Base-by-base conservation (phyloP, 2,113 vertebrate species). In the Astatoreochromis straeleni region DNA sequence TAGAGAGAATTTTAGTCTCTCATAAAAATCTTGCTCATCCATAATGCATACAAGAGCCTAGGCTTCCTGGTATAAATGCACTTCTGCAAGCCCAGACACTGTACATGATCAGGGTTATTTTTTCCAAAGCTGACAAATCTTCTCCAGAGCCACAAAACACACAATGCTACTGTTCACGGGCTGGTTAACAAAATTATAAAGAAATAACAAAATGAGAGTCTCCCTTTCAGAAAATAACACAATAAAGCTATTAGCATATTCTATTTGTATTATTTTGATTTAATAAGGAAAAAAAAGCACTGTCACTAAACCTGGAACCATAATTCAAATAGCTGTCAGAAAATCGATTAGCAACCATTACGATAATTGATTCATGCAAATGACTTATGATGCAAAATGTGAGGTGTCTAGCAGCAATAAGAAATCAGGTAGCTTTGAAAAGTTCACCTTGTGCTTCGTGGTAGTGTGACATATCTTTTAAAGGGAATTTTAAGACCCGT, bases 1-100 rank as follows among this genome's bases (percentile, higher is more conserved):
- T 51, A 78, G 73, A 78, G 45, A 78, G 73, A 65, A 24, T 65
- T 63, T 60, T 53, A 85, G 55, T 53, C 57, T 13, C 73, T 79
- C 33, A 47, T 40, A 79, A 65, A 60, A 80, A 24, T 80, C 45
- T 53, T 47, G 19, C n/a, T 79, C 60, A 35, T 42, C 40, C 70
- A 49, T 79, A 80, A 80, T 65, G 42, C 31, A 26, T 63, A 16
- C 0, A 51, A 85, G 40, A 45, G 53, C 47, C 49, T 47, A 13
- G 29, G 83, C 55, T 80, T 80, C 78, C 40, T 38, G 31, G 31
- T 63, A 53, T 53, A 51, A 85, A 85, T 78, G 73, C 26, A 31
- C 78, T 79, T 80, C 31, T 80, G 10, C 73, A 38, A 49, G 55
- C 54, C 29, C 65, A 73, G 45, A 35, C 16, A 9, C 24, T 26